Conservation (phyloP, 2,888 invertebrate species). For the Trissoscelio sp. region DNA sequence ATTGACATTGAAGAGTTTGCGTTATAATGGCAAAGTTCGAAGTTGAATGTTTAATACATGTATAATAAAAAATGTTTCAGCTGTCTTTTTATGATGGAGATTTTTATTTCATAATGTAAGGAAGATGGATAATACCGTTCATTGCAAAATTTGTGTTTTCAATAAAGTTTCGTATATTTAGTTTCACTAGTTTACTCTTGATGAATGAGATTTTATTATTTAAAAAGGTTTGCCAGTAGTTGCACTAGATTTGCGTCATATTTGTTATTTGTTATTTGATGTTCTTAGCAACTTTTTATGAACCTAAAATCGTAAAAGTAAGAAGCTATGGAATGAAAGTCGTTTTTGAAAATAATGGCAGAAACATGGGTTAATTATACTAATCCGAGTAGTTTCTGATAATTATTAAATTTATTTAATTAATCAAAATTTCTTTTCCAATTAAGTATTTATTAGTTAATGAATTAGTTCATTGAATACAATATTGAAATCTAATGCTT, state of each 20-base stretch:
- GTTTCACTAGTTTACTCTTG: neutral
- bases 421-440: no score
- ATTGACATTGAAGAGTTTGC: neutral
- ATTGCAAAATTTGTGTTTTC: neutral
- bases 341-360: neutral
- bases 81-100: neutral
- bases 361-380: neutral
- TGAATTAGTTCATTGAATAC: no score
- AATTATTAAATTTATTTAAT: no score
- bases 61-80: neutral
- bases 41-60: neutral
- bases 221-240: constrained; percentile 12
- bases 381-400: no score
- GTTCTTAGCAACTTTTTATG: neutral
- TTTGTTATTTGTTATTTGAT: constrained; percentile 2
- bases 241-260: no score
- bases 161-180: neutral
- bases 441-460: no score
- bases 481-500: no score
- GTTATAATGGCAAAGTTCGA: neutral
- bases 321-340: neutral
- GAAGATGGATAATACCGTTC: neutral
- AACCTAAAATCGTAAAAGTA: neutral
- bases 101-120: neutral
- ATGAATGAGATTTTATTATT: constrained; percentile 12